A percentile compares a stretch with the other conserved stretches of the same genome.
Evolutionary conservation across 2,888 invertebrate species (phyloP).

Genomic region (Tenthredo amoena): DNA sequence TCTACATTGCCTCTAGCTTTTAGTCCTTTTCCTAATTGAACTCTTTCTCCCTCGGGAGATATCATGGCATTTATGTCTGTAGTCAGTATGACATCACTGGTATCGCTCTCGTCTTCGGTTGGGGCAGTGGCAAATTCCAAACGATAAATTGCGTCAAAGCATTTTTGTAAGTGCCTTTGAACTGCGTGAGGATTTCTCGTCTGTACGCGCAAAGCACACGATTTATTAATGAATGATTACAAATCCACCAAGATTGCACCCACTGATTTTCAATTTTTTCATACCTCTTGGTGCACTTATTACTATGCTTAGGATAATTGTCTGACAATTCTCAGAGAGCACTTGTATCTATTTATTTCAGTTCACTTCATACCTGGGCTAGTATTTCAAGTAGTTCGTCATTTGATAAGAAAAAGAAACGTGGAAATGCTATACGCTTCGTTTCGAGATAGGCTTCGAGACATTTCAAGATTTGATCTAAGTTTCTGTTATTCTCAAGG

Average conservation of each 20-base stretch:
- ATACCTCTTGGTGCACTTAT: neutral
- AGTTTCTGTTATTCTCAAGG: constrained; percentile 86
- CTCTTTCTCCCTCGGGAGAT: constrained; percentile 92
- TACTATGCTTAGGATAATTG: neutral
- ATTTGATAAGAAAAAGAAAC: constrained; percentile 94
- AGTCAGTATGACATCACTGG: constrained; percentile 82
- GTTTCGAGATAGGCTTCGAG: constrained; percentile 94
- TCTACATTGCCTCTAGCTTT: constrained; percentile 95
- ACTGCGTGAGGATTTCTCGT: constrained; percentile 94
- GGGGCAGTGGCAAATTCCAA: constrained; percentile 87
- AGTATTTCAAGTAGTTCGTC: constrained; percentile 94
- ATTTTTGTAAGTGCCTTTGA: constrained; percentile 93
- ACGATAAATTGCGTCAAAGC: constrained; percentile 91
- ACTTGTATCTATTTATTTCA: neutral
- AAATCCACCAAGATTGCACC: neutral
- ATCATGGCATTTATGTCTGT: constrained; percentile 94
- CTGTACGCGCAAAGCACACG: constrained; percentile 72
- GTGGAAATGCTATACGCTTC: constrained; percentile 91
- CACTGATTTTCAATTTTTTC: neutral
- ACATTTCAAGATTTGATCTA: constrained; percentile 95
- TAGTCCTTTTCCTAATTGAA: constrained; percentile 88
- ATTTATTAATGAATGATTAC: neutral
- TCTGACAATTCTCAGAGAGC: neutral
- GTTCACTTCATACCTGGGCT: constrained; percentile 84
- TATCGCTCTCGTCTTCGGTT: constrained; percentile 79